phyloP scores from a whole-genome alignment of 2,797 vertebrate species.

The Ispidina lecontei region DNA sequence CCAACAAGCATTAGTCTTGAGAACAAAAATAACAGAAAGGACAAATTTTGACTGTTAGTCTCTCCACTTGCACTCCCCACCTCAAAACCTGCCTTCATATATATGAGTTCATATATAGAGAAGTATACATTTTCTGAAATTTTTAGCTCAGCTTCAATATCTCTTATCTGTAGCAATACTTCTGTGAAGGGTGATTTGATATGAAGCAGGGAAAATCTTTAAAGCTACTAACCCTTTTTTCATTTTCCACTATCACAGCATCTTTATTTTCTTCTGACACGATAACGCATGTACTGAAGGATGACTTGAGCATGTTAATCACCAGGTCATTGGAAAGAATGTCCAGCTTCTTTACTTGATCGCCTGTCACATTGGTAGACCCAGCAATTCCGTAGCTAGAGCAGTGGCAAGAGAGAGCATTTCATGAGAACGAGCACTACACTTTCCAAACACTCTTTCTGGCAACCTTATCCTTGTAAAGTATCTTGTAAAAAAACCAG shows the following conservation, averaged over 20 bases:
- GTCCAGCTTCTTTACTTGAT: slow-evolving; percentile 97
- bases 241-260: slow-evolving; percentile 90
- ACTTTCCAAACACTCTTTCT: background rate
- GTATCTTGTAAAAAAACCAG: background rate
- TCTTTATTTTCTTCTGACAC: slow-evolving; percentile 93
- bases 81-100: background rate
- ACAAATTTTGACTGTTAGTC: background rate
- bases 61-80: background rate
- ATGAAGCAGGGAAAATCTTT: background rate
- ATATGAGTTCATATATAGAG: too few species aligned
- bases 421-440: accelerated
- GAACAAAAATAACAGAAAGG: background rate
- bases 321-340: slow-evolving; percentile 95
- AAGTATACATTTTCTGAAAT: background rate
- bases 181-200: background rate
- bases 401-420: background rate
- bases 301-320: slow-evolving; percentile 94
- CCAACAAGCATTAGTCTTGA: background rate
- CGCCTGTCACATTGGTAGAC: slow-evolving; percentile 93
- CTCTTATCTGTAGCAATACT: background rate
- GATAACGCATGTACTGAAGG: slow-evolving; percentile 90
- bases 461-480: background rate
- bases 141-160: background rate
- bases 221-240: slow-evolving; percentile 83
- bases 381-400: slow-evolving; percentile 93